These are phyloP conservation scores for Parnassius glacialis DNA, from an alignment of 2,888 invertebrate species.

Conservation along the genomic window DNA sequence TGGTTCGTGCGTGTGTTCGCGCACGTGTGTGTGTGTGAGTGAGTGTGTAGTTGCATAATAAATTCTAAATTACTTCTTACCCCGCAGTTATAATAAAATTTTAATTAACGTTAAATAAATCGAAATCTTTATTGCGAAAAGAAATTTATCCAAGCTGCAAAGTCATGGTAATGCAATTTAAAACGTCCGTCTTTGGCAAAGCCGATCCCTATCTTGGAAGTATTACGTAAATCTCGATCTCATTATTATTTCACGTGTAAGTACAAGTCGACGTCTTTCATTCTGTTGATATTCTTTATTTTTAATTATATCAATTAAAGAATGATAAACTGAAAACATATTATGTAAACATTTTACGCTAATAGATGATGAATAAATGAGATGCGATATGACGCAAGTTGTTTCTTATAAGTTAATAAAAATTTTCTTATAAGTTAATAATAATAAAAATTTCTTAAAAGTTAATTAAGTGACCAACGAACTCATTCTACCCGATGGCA, in stretches of 20 bases:
- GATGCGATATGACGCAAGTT: too few relatives aligned
- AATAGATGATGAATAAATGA: too few relatives aligned
- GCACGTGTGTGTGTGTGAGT: too few relatives aligned
- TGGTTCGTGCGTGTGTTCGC: too few relatives aligned
- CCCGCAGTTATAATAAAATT: constrained; percentile 33
- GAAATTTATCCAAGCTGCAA: constrained; percentile 51
- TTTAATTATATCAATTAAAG: constrained; percentile 3
- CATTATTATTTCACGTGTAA: constrained; percentile 20
- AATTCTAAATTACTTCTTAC: constrained; percentile 33
- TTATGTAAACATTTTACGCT: neutral
- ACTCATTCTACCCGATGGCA: too few relatives aligned
- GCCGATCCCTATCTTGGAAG: constrained; percentile 55
- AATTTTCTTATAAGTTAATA: too few relatives aligned
- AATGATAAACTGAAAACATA: constrained; percentile 2
- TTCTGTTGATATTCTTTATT: constrained; percentile 9
- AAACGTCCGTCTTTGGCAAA: constrained; percentile 52
- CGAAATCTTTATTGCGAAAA: constrained; percentile 59
- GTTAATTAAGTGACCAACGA: too few relatives aligned
- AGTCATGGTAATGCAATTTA: constrained; percentile 68
- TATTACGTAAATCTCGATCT: constrained; percentile 53
- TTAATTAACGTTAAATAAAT: constrained; percentile 52
- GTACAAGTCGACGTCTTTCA: constrained; percentile 10
- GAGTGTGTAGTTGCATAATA: constrained; percentile 8
- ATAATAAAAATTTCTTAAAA: too few relatives aligned
- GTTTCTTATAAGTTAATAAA: too few relatives aligned